Evolutionary conservation across 2,888 invertebrate genomes (phyloP).

Genomic region (Trissolcus japonicus): DNA sequence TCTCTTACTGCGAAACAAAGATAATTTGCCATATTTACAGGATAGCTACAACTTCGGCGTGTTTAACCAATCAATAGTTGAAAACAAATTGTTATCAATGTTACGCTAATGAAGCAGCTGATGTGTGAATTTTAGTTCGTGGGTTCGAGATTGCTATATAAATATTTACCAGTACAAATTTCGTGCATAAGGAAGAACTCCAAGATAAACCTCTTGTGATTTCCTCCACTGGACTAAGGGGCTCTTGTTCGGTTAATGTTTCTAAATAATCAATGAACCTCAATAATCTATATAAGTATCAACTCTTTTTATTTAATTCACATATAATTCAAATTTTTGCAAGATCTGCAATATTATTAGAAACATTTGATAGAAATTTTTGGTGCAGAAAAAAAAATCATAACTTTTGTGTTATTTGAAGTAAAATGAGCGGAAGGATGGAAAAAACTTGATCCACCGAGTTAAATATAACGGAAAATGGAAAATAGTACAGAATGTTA

Average conservation of each 20-base stretch:
- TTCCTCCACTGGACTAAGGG: background rate
- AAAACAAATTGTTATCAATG: slow-evolving; percentile 40
- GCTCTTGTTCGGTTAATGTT: background rate
- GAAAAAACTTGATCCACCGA: background rate
- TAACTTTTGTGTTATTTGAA: no score
- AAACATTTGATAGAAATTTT: background rate
- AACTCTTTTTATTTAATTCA: no score
- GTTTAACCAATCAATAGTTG: slow-evolving; percentile 39
- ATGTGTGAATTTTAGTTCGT: slow-evolving; percentile 35
- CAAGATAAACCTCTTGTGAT: slow-evolving; percentile 22
- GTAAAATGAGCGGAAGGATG: background rate
- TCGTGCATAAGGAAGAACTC: slow-evolving; percentile 20
- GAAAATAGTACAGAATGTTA: background rate
- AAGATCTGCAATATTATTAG: no score
- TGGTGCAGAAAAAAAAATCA: background rate
- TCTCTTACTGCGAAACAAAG: no score
- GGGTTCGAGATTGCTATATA: slow-evolving; percentile 25
- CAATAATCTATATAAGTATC: no score
- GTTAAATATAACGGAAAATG: background rate
- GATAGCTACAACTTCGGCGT: background rate
- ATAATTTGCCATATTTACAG: no score
- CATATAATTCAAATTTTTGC: no score
- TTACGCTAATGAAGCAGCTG: slow-evolving; percentile 36
- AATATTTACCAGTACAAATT: slow-evolving; percentile 34
- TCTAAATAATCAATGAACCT: background rate